Conservation (phyloP, 2,797 vertebrate genomes). For the Discoglossus pictus region DNA sequence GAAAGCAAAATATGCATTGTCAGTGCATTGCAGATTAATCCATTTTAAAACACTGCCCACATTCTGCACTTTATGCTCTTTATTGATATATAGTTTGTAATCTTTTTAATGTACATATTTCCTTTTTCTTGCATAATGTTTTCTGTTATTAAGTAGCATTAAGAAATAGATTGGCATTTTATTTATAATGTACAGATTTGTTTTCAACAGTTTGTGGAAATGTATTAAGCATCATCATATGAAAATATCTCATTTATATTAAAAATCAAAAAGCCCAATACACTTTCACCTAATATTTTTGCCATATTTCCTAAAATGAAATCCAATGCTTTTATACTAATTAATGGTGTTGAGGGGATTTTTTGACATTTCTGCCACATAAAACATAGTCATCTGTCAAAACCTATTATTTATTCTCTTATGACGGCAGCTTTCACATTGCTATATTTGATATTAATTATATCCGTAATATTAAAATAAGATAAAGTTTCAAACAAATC, state of each 20-base stretch:
- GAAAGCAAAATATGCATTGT: slow-evolving; percentile 1
- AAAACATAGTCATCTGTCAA: slow-evolving; percentile 21
- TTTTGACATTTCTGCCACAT: slow-evolving; percentile 23
- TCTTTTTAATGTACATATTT: slow-evolving; percentile 25
- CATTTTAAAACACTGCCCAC: slow-evolving; percentile 4
- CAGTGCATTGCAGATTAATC: not conserved
- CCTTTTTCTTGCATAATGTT: slow-evolving; percentile 34
- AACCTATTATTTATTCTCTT: slow-evolving; percentile 31
- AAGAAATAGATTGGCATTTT: no score
- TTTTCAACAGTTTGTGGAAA: no score
- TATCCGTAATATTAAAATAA: slow-evolving; percentile 34
- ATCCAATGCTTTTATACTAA: slow-evolving; percentile 10
- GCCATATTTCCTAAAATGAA: not conserved
- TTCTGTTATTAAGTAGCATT: not conserved
- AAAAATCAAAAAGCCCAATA: slow-evolving; percentile 8
- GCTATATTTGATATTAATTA: slow-evolving; percentile 40
- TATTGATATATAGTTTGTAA: slow-evolving; percentile 6
- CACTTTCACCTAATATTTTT: slow-evolving; percentile 17
- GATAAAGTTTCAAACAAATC: no score
- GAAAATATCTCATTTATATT: slow-evolving; percentile 5
- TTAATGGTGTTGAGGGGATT: not conserved
- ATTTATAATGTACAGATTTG: not conserved
- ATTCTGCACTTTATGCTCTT: slow-evolving; percentile 46
- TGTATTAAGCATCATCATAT: no score
- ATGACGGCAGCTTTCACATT: no score